Evolutionary conservation across 1,140 invertebrate species (phyloP), one percentile per base, ranked within the genome.

Genomic region (Nephotettix cincticeps): DNA sequence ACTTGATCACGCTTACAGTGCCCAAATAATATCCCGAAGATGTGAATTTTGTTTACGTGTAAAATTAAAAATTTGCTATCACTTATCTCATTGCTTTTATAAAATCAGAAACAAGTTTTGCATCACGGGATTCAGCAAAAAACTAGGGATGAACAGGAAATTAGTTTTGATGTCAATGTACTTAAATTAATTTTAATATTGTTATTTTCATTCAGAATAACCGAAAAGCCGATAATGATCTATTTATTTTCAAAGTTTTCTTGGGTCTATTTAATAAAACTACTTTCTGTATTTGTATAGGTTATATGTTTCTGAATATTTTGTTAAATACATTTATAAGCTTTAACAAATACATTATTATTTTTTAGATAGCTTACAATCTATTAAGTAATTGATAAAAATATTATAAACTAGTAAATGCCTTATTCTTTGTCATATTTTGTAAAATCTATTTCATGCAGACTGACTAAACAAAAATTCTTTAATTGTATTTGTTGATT

Each of bases 31-130:
- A 40, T 54, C 47, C 47, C 47, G 47, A n/a, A 4, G 47, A 54
- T 54, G 47, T 54, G 47, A 54, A 54, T 54, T 54, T 54, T 54
- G 47, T 54, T 54, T 54, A 4, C 6, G n/a, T n/a, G n/a, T n/a
- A 14, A n/a, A 54, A n/a, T 54, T 11, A n/a, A 14, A n/a, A 54
- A 54, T 11, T 54, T n/a, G n/a, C n/a, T 43, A 11, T 43, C n/a
- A 11, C n/a, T 11, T 9, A 43, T 43, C 9, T 11, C n/a, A 11
- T 43, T 9, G 9, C n/a, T 43, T 11, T 54, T 21, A 11, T n/a
- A n/a, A 21, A 54, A n/a, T 54, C 19, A 11, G 23, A 54, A 54
- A 54, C 47, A 54, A 54, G 11, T 54, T 54, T 54, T 54, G 47
- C 47, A 54, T 54, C 19, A 54, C 47, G 47, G 47, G 47, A 54